Evolutionary conservation across 2,888 invertebrate genomes (phyloP).

Genomic region (Folsomia manolachei): DNA sequence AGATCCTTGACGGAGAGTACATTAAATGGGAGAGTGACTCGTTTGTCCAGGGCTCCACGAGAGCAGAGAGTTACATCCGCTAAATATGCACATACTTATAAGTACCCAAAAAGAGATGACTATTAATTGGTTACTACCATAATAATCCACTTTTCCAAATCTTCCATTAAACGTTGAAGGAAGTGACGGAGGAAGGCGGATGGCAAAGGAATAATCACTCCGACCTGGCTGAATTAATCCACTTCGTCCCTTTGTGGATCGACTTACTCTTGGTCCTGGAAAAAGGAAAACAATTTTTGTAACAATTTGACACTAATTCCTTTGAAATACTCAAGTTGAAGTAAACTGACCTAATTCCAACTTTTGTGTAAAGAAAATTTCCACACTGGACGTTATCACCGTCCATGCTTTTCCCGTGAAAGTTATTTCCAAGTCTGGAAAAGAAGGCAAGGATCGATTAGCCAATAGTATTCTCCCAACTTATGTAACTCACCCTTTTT

Average conservation of each 20-base stretch:
- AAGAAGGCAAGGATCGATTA: not conserved
- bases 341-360: slow-evolving; percentile 30
- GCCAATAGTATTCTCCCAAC: not conserved
- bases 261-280: slow-evolving; percentile 18
- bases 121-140: too few relatives aligned
- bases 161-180: slow-evolving; percentile 38
- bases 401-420: slow-evolving; percentile 44
- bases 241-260: slow-evolving; percentile 13
- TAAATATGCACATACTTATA: too few relatives aligned
- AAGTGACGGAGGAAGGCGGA: slow-evolving; percentile 37
- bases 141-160: slow-evolving; percentile 44
- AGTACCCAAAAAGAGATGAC: too few relatives aligned
- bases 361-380: slow-evolving; percentile 40
- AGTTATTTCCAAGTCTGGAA: slow-evolving; percentile 36
- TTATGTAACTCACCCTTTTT: slow-evolving; percentile 29
- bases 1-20: slow-evolving; percentile 40
- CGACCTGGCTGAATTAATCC: slow-evolving; percentile 32
- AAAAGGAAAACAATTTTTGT: too few relatives aligned
- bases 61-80: slow-evolving; percentile 36
- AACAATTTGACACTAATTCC: not conserved
- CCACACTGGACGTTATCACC: slow-evolving; percentile 40
- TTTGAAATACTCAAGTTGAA: slow-evolving; percentile 1
- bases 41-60: slow-evolving; percentile 29
- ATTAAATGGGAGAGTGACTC: slow-evolving; percentile 42
- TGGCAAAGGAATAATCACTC: slow-evolving; percentile 33